These are phyloP conservation scores for Callipepla squamata DNA, from an alignment of 2,113 vertebrate species.

Conservation along the genomic window DNA sequence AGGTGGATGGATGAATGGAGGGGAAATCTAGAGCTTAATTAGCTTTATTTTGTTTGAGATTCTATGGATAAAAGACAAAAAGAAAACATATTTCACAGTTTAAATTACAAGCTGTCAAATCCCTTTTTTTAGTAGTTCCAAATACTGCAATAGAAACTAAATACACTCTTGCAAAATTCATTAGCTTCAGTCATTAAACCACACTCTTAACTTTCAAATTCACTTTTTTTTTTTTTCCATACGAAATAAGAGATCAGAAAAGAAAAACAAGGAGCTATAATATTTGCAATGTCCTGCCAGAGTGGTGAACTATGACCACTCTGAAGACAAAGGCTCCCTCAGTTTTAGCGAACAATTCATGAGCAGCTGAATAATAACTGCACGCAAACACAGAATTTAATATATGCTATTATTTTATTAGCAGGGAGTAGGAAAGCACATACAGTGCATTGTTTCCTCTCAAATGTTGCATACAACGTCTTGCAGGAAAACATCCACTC, in stretches of 20 bases:
- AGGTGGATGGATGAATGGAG: not conserved
- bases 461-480: not conserved
- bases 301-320: not conserved
- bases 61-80: not conserved
- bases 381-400: not conserved
- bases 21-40: not conserved
- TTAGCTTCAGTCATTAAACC: not conserved
- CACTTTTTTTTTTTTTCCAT: conserved; percentile 11
- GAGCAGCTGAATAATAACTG: not conserved
- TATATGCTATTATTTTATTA: not conserved
- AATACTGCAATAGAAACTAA: not conserved
- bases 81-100: not conserved
- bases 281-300: not conserved
- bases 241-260: not conserved
- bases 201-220: conserved; percentile 42
- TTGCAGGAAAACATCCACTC: not conserved
- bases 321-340: not conserved
- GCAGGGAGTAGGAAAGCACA: not conserved
- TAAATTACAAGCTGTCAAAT: conserved; percentile 6
- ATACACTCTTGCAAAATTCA: not conserved
- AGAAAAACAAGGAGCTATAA: conserved; percentile 14
- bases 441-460: not conserved
- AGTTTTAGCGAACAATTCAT: not conserved
- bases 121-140: not conserved
- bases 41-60: not conserved